These are phyloP conservation scores for Parnassius glacialis DNA, from an alignment of 2,888 invertebrate species.

Conservation along the genomic window DNA sequence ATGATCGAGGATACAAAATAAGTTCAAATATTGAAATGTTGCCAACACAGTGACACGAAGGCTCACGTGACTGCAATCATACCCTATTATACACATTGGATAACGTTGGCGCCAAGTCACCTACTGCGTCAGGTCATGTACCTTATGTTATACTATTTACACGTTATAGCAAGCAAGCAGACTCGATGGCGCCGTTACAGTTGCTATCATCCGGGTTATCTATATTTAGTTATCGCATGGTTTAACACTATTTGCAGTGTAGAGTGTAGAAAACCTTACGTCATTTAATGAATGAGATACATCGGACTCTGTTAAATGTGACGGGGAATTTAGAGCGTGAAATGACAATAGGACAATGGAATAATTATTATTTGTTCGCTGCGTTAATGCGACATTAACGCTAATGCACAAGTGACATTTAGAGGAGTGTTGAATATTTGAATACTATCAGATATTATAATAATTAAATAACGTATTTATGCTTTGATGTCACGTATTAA, in stretches of 20 bases:
- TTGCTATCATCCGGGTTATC: conserved; percentile 52
- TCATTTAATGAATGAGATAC: conserved; percentile 52
- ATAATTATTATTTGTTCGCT: conserved; percentile 40
- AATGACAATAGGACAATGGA: conserved; percentile 58
- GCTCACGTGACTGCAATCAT: conserved; percentile 55
- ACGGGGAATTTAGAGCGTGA: conserved; percentile 67
- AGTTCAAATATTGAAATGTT: conserved; percentile 47
- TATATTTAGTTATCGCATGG: conserved; percentile 55
- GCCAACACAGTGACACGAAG: conserved; percentile 59
- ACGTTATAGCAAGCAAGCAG: conserved; percentile 43
- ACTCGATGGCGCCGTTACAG: conserved; percentile 57
- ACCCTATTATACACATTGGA: conserved; percentile 67
- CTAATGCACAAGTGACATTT: too few species aligned
- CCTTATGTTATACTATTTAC: conserved; percentile 53
- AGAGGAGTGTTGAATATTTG: neutral
- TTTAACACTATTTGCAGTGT: conserved; percentile 44
- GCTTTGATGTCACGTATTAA: too few species aligned
- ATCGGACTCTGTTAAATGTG: conserved; percentile 41
- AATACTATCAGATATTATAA: neutral
- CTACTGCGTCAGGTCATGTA: conserved; percentile 59
- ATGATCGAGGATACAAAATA: neutral
- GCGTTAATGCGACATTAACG: conserved; percentile 13
- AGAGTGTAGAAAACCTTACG: conserved; percentile 43
- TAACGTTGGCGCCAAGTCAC: conserved; percentile 47
- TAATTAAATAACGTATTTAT: too few species aligned